Evolutionary conservation across 2,113 vertebrate genomes (phyloP).

Genomic region (Cyanoderma ruficeps): DNA sequence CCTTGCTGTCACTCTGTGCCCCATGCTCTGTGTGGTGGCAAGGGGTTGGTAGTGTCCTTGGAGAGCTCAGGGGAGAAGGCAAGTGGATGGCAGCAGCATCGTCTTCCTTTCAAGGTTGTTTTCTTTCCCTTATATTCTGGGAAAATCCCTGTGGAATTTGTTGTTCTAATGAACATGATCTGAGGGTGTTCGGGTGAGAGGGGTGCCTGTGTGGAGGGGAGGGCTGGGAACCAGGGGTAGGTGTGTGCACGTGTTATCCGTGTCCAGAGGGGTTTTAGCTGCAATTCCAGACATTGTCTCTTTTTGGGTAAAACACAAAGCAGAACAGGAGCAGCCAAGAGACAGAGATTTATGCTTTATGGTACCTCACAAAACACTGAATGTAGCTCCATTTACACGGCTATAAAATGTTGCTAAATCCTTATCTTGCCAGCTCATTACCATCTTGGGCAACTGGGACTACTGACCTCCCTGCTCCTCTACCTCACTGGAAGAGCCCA

Average conservation of each 20-base stretch:
- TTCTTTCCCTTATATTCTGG: background rate
- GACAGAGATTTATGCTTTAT: accelerated
- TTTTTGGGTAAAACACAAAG: background rate
- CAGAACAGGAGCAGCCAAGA: background rate
- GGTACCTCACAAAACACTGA: background rate
- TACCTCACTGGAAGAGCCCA: background rate
- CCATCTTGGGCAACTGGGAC: background rate
- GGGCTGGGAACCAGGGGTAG: background rate
- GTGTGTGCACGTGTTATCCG: accelerated
- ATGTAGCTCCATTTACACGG: background rate
- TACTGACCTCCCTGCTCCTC: background rate
- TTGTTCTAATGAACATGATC: conserved; percentile 13
- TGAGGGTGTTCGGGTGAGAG: background rate
- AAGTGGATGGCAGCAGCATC: background rate
- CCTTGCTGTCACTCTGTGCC: background rate
- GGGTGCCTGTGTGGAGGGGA: background rate
- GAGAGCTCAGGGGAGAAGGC: background rate
- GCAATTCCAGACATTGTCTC: background rate
- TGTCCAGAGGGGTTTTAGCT: background rate
- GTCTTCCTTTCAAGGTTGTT: background rate
- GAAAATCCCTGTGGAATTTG: background rate
- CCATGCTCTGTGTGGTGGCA: background rate
- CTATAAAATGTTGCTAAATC: background rate
- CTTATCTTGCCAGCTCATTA: background rate
- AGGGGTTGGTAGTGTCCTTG: background rate